Evolutionary conservation across 2,797 vertebrate species (phyloP).

Genomic region (Thunnus albacares): DNA sequence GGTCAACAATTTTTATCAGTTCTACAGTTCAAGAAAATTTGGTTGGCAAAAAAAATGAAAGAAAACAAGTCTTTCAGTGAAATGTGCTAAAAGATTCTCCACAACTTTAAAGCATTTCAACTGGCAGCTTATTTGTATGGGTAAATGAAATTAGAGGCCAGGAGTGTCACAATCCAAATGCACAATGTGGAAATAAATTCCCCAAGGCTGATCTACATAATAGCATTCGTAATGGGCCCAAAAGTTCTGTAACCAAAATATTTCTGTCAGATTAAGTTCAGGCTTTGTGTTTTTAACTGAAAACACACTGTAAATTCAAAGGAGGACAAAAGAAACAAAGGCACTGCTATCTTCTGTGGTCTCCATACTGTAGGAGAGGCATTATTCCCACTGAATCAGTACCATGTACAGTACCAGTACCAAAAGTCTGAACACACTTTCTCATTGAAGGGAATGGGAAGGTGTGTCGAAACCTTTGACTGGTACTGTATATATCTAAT

Average conservation of each 20-base stretch:
- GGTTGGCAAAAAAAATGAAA: conserved; percentile 6
- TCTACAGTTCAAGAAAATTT: conserved; percentile 41
- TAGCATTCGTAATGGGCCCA: conserved; percentile 72
- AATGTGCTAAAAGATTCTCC: conserved; percentile 34
- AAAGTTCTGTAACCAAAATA: conserved; percentile 76
- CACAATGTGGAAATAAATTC: conserved; percentile 71
- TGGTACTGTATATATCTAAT: neutral
- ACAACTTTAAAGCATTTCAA: conserved; percentile 52
- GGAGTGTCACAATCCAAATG: conserved; percentile 69
- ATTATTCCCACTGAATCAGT: neutral
- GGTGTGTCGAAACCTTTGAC: too few relatives aligned
- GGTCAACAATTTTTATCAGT: conserved; percentile 18
- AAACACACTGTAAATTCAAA: conserved; percentile 55
- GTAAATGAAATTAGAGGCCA: conserved; percentile 69
- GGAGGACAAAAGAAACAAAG: conserved; percentile 42
- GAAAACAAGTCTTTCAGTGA: conserved; percentile 25
- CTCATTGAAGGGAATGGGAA: too few relatives aligned
- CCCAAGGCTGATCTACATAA: conserved; percentile 76
- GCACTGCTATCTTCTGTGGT: conserved; percentile 2
- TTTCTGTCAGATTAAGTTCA: conserved; percentile 71
- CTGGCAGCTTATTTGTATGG: conserved; percentile 63
- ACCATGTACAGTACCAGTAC: too few relatives aligned
- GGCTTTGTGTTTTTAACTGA: conserved; percentile 63
- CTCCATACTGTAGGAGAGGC: neutral
- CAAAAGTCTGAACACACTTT: too few relatives aligned